Evolutionary conservation across 2,797 vertebrate species (phyloP), one percentile per base, ranked within the genome.

Genomic region (Gymnodraco acuticeps): DNA sequence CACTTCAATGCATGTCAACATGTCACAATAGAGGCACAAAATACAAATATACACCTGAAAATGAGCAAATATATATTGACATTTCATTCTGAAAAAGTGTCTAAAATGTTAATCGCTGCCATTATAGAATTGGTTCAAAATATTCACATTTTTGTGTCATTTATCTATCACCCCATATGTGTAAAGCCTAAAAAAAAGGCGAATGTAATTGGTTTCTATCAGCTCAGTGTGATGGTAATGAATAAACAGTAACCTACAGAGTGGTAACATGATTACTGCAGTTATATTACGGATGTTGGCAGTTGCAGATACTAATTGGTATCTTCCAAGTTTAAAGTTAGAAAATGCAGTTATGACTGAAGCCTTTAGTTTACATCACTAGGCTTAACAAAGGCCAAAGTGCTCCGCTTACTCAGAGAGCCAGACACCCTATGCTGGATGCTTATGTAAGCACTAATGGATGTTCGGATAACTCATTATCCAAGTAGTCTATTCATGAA

Each of bases 351-450:
- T 48, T 64, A 10, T 19, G 13, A 12, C 41, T 6, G 2, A 27
- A 47, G 47, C 5, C 42, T n/a, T 54, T 31, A 38, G 61, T 59
- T 70, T 20, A 33, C 52, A 58, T 33, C 3, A n/a, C 31, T 13
- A 51, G 52, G 23, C 3, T 48, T 12, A 42, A 64, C 15, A 73
- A 33, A 70, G 50, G 17, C 9, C 45, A 66, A 61, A 53, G n/a
- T n/a, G 38, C 38, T 15, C n/a, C 10, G 2, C 46, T 41, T 17
- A 52, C 46, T 27, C 17, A 41, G 59, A 56, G 10, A 67, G 53
- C 52, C 46, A 64, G 51, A 31, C 17, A 19, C n/a, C 5, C 11
- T 65, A 15, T 2, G 13, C 41, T 68, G 33, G 5, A 55, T 58
- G 45, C 7, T 75, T 55, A 50, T 55, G 23, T 70, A 47, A 45